Conservation (phyloP, 2,888 invertebrate genomes). For the Ophioninae sp. region DNA sequence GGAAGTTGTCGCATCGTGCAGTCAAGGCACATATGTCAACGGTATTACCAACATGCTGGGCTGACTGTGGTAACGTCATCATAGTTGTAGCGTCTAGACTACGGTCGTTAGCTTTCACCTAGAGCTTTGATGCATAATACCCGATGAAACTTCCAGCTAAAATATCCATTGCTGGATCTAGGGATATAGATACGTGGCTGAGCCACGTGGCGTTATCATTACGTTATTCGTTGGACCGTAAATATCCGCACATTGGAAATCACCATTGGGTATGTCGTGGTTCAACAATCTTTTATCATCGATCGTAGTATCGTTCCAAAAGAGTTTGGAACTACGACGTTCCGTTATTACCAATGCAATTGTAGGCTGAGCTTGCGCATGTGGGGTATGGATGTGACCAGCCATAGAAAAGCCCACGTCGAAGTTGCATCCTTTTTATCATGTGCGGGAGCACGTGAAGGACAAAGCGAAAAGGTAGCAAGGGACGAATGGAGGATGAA, state of each 20-base stretch:
- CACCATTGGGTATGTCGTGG: background rate
- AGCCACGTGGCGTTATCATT: constrained; percentile 9
- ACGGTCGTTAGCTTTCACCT: constrained; percentile 50
- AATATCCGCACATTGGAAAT: constrained; percentile 29
- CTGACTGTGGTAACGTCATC: constrained; percentile 35
- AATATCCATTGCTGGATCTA: background rate
- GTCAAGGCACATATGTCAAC: constrained; percentile 24
- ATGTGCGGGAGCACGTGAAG: constrained; percentile 37
- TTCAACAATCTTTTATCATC: background rate
- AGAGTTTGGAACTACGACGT: constrained; percentile 22
- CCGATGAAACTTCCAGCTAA: constrained; percentile 47
- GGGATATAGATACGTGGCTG: background rate
- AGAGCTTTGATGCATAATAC: constrained; percentile 51
- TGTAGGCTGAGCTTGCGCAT: background rate
- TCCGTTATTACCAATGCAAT: background rate
- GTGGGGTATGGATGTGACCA: background rate
- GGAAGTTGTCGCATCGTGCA: constrained; percentile 12
- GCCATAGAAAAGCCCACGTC: constrained; percentile 13
- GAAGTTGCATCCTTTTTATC: constrained; percentile 35
- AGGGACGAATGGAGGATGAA: constrained; percentile 7
- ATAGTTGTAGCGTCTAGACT: constrained; percentile 13
- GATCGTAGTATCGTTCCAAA: background rate
- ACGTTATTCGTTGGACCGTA: constrained; percentile 12
- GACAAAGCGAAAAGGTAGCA: constrained; percentile 38
- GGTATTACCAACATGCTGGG: constrained; percentile 42